These are phyloP conservation scores for Callyntrura guangdongensis DNA, from an alignment of 2,888 invertebrate species.

Conservation along the genomic window DNA sequence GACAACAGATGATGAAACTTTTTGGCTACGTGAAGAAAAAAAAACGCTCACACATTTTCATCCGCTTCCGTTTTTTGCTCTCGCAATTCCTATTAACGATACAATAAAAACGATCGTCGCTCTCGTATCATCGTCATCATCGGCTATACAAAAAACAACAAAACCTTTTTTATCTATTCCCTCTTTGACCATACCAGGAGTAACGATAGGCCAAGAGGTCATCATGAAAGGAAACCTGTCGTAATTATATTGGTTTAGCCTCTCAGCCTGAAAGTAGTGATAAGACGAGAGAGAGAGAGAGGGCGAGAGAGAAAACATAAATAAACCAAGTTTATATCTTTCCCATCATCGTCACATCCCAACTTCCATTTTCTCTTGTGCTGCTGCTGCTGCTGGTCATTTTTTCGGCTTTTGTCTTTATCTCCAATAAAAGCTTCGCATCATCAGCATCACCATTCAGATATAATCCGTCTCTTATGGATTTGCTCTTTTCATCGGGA, in stretches of 20 bases:
- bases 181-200: too few species aligned
- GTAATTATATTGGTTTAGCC: too few species aligned
- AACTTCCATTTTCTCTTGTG: neutral
- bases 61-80: neutral
- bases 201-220: too few species aligned
- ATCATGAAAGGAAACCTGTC: too few species aligned
- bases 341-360: neutral
- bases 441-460: neutral
- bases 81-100: neutral
- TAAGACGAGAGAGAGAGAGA: too few species aligned
- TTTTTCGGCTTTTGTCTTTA: neutral
- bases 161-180: too few species aligned
- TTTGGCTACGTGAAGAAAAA: neutral
- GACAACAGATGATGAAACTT: too few species aligned
- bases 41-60: neutral
- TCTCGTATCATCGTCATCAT: neutral
- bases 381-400: neutral
- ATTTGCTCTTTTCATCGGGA: conserved; percentile 15
- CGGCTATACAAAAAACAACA: neutral
- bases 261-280: too few species aligned
- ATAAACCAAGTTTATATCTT: neutral
- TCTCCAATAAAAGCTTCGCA: conserved; percentile 15
- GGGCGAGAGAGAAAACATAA: neutral
- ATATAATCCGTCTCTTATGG: neutral
- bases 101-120: conserved; percentile 33